Base-by-base conservation (phyloP, 2,113 vertebrate species). In the Glaucomys volans region DNA sequence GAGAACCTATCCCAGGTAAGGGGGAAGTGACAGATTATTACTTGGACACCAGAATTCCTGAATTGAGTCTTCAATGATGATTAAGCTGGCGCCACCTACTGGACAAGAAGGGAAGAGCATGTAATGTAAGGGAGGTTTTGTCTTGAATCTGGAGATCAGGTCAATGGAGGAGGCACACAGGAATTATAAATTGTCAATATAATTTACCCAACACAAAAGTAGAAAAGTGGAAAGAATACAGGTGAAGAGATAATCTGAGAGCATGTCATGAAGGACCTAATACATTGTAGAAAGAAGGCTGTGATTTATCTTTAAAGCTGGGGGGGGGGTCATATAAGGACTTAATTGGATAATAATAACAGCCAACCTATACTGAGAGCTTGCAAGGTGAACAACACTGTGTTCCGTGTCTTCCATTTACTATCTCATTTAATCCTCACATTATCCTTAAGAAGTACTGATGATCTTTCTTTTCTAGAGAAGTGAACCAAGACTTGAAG, bases 381-480 rank as follows among this genome's bases (percentile, higher is more conserved):
- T 84, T 83, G 35, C 28, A 32, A 28, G 47, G 2, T 22, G 30
- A 81, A 16, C 57, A 77, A 14, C 20, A 59, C 2, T 44, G 35
- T 57, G 32, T 13, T 50, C 35, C 67, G 10, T 26, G 40, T 28
- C 71, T 91, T 94, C 47, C 26, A 71, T 76, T 64, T 59, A 54
- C 76, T 84, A 81, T 81, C 32, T 93, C 50, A 75, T 64, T 87
- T 96, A 85, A 95, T 91, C 30, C 42, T 95, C 52, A 47, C 8
- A 14, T 83, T 77, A 86, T 81, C 32, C 57, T 86, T 86, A 81
- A 2, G 32, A 90, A 40, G 8, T 76, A 30, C 8, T 66, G 42
- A 81, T 71, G 16, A 72, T 54, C 57, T 22, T 86, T 57, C 26
- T 86, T 66, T 94, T 64, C 91, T 66, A 62, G 87, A 89, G 66